Evolutionary conservation across 2,797 vertebrate species (phyloP).

Genomic region (Rhinichthys osculus): DNA sequence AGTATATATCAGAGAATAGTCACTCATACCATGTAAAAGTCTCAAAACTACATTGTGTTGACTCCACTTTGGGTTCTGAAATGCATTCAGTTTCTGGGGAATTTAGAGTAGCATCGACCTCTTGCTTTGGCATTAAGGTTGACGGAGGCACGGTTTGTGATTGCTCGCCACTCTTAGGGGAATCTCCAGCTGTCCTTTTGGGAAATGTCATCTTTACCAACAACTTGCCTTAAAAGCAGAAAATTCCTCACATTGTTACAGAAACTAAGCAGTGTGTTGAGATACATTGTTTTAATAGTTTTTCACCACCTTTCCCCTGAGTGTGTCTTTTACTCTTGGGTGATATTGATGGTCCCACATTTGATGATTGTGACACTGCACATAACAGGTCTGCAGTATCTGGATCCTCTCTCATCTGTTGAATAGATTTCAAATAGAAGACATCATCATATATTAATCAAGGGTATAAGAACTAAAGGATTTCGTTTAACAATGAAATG

Average conservation of each 20-base stretch:
- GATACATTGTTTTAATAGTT: not conserved
- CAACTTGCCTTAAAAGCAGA: slow-evolving; percentile 24
- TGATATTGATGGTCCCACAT: not conserved
- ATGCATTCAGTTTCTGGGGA: not conserved
- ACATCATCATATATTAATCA: not conserved
- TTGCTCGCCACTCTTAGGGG: slow-evolving; percentile 1
- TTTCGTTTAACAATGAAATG: not conserved
- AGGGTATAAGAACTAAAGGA: not conserved
- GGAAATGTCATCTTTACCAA: slow-evolving; percentile 12
- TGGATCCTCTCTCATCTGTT: slow-evolving; percentile 29
- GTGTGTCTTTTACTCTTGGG: slow-evolving; percentile 16
- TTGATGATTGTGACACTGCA: not conserved
- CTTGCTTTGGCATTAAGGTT: not conserved
- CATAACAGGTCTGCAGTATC: not conserved
- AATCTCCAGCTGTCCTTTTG: not conserved
- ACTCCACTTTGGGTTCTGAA: not conserved
- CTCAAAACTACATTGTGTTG: slow-evolving; percentile 1
- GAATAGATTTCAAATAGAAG: not conserved
- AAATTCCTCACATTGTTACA: not conserved
- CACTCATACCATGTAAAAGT: slow-evolving; percentile 20
- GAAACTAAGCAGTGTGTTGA: not conserved
- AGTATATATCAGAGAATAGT: not conserved
- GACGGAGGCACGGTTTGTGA: not conserved
- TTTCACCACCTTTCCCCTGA: slow-evolving; percentile 27
- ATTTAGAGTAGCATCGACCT: not conserved